A percentile compares a stretch with the other conserved stretches of the same genome.
phyloP scores from a whole-genome alignment of 2,888 invertebrate species.

The Carabus problematicus region DNA sequence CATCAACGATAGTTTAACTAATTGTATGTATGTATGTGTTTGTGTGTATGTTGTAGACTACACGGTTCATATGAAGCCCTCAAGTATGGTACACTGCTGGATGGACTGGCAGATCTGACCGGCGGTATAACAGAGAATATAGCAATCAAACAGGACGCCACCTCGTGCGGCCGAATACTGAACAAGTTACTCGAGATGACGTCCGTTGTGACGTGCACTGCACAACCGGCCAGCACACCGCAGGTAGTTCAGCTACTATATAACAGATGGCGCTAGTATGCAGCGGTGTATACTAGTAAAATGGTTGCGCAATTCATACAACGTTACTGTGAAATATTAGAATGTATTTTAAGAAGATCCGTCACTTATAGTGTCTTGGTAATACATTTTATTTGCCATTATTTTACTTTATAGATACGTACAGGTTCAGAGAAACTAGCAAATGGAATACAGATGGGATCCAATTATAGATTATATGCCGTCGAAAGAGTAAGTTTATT shows the following conservation, averaged over 20 bases:
- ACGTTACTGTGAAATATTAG: too few relatives aligned
- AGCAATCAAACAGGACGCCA: conserved; percentile 73
- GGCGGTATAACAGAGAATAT: conserved; percentile 89
- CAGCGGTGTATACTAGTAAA: too few relatives aligned
- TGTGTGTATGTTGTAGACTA: conserved; percentile 64
- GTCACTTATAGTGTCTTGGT: too few relatives aligned
- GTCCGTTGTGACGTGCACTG: conserved; percentile 82
- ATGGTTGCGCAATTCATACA: too few relatives aligned
- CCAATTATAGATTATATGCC: conserved; percentile 79
- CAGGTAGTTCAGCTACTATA: conserved; percentile 24
- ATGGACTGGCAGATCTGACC: conserved; percentile 86
- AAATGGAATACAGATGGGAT: conserved; percentile 74
- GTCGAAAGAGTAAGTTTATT: conserved; percentile 70
- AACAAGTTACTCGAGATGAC: conserved; percentile 79
- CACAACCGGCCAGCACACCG: conserved; percentile 60
- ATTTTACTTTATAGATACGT: conserved; percentile 55
- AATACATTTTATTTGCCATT: too few relatives aligned
- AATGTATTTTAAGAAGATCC: too few relatives aligned
- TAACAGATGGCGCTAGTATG: not conserved
- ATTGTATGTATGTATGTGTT: too few relatives aligned
- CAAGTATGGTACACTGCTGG: conserved; percentile 88
- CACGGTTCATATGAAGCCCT: conserved; percentile 94
- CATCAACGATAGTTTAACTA: too few relatives aligned
- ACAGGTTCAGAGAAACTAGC: conserved; percentile 69
- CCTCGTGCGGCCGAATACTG: conserved; percentile 71